Evolutionary conservation across 1,140 invertebrate species (phyloP).

Genomic region (Drosophila melanica): DNA sequence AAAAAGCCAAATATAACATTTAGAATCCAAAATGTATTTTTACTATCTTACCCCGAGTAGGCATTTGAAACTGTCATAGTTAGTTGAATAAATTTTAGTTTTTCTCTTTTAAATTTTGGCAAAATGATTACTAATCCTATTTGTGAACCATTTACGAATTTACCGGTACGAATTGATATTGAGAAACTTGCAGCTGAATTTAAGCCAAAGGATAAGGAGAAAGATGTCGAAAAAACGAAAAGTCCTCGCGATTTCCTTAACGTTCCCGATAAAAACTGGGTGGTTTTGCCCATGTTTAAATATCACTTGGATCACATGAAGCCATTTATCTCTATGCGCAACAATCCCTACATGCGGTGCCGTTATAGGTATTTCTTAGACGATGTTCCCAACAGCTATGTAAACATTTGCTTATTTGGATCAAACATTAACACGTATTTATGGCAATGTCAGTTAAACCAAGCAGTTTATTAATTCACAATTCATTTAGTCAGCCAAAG

Average conservation of each 20-base stretch:
- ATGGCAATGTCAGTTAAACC: not conserved
- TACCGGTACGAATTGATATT: constrained; percentile 61
- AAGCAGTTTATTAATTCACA: not conserved
- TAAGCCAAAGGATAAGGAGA: constrained; percentile 33
- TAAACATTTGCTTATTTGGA: constrained; percentile 39
- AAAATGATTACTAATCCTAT: constrained; percentile 49
- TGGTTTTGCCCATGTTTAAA: constrained; percentile 59
- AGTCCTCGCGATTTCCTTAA: constrained; percentile 42
- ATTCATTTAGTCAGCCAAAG: constrained; percentile 45
- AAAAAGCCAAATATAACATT: constrained; percentile 75
- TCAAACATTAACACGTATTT: constrained; percentile 29
- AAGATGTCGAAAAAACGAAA: constrained; percentile 19
- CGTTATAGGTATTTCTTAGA: constrained; percentile 59
- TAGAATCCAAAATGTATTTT: constrained; percentile 45
- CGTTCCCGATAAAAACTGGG: constrained; percentile 50
- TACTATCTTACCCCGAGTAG: not conserved
- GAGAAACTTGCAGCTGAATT: constrained; percentile 49
- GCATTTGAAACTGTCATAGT: not conserved
- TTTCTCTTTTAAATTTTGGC: not conserved
- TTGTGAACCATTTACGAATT: constrained; percentile 62
- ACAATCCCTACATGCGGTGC: constrained; percentile 48
- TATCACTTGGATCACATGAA: constrained; percentile 59
- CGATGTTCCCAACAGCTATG: constrained; percentile 55
- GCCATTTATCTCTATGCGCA: constrained; percentile 40
- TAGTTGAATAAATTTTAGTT: constrained; percentile 13